Conservation (phyloP, 2,888 invertebrate genomes). For the Callyntrura sp. region DNA sequence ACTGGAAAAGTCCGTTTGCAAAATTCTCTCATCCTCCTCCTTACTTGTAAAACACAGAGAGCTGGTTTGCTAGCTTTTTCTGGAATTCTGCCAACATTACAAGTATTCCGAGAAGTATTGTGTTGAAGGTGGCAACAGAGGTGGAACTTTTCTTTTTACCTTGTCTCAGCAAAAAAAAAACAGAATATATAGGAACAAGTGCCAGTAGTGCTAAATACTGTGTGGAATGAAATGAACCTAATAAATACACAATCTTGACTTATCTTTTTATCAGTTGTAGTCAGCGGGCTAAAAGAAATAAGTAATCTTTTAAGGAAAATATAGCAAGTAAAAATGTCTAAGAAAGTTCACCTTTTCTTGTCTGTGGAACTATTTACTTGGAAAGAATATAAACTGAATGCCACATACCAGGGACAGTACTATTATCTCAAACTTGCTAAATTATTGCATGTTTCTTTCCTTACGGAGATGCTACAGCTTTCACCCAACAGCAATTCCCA, state of each 20-base stretch:
- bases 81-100: constrained; percentile 24
- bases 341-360: constrained; percentile 16
- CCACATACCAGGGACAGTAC: constrained; percentile 36
- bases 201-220: constrained; percentile 32
- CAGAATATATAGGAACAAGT: constrained; percentile 16
- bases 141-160: neutral
- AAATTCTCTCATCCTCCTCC: constrained; percentile 2
- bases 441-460: constrained; percentile 15
- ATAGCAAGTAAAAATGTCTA: neutral
- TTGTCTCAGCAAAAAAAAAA: neutral
- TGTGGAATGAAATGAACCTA: constrained; percentile 22
- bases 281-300: constrained; percentile 17
- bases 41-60: too few relatives aligned
- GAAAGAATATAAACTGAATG: constrained; percentile 32
- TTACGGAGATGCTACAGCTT: constrained; percentile 12
- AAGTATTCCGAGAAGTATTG: neutral
- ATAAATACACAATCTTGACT: constrained; percentile 38
- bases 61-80: neutral
- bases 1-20: neutral
- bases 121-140: neutral
- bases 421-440: constrained; percentile 21
- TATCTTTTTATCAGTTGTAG: constrained; percentile 14
- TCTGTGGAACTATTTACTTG: neutral
- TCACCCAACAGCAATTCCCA: neutral
- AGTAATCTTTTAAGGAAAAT: constrained; percentile 43